Percentiles rank a stretch among this genome's conserved stretches.
These are phyloP conservation scores for Irena cyanogastra DNA, from an alignment of 2,113 vertebrate genomes.

Conservation along the genomic window DNA sequence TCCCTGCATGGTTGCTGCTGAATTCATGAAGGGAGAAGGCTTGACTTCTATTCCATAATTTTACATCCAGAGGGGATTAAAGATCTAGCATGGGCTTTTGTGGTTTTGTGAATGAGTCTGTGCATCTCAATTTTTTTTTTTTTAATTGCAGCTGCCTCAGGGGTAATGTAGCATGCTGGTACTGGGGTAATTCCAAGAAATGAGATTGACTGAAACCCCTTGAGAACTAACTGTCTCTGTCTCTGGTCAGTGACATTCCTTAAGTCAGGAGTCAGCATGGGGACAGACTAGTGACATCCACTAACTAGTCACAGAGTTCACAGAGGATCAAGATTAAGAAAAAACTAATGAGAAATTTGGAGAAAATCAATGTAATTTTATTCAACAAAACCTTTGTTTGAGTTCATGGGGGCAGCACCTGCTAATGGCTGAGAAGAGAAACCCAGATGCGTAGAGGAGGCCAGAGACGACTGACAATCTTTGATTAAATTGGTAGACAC, in stretches of 20 bases:
- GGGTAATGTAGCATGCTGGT: fast-evolving
- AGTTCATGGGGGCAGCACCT: not conserved
- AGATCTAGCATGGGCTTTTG: not conserved
- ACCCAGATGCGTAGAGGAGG: not conserved
- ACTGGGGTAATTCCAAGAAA: not conserved
- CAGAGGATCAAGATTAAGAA: not conserved
- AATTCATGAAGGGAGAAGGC: not conserved
- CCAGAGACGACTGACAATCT: not conserved
- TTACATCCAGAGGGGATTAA: not conserved
- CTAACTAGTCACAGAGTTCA: not conserved
- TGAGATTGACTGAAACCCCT: not conserved
- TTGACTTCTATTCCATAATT: not conserved
- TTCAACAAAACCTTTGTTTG: not conserved
- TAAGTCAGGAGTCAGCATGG: not conserved
- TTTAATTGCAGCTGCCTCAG: not conserved
- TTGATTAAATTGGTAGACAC: not conserved
- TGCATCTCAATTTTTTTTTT: not conserved
- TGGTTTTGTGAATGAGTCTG: not conserved
- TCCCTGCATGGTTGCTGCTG: not conserved
- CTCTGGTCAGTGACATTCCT: not conserved
- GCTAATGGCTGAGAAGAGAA: not conserved
- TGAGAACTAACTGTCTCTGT: not conserved
- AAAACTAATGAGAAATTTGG: not conserved
- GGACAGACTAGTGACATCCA: not conserved
- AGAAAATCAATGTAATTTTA: not conserved